A percentile compares a stretch with the other conserved stretches of the same genome.
phyloP scores from a whole-genome alignment of 1,140 invertebrate genomes.

The Trichoplusia ni region DNA sequence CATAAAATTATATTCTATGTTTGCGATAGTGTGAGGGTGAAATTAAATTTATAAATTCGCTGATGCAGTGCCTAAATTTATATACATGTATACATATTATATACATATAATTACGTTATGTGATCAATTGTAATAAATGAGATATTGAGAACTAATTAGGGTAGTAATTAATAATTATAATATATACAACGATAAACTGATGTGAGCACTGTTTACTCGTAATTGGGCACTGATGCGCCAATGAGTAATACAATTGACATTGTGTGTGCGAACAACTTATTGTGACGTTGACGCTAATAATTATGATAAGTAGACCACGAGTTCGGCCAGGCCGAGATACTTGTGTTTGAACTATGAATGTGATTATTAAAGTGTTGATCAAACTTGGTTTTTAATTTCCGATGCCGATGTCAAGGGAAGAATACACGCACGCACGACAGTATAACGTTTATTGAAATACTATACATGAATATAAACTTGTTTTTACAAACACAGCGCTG shows the following conservation, averaged over 20 bases:
- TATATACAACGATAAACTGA: background rate
- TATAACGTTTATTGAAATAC: too few species aligned
- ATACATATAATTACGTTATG: background rate
- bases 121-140: background rate
- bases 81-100: background rate
- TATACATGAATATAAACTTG: too few species aligned
- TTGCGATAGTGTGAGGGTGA: too few species aligned
- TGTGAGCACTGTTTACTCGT: background rate
- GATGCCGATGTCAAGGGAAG: too few species aligned
- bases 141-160: conserved; percentile 16
- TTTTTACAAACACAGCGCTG: too few species aligned
- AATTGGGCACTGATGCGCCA: too few species aligned
- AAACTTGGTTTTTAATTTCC: conserved; percentile 7
- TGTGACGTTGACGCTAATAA: too few species aligned
- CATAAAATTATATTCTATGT: background rate
- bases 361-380: conserved; percentile 43
- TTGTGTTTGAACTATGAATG: conserved; percentile 13
- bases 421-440: too few species aligned
- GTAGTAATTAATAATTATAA: background rate
- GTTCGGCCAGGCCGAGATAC: too few species aligned
- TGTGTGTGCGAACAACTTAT: too few species aligned
- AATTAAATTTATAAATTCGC: background rate
- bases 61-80: conserved; percentile 21
- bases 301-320: too few species aligned
- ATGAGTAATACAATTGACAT: too few species aligned